These are phyloP conservation scores for Hecatera dysodea DNA, from an alignment of 2,888 invertebrate genomes.

Conservation along the genomic window DNA sequence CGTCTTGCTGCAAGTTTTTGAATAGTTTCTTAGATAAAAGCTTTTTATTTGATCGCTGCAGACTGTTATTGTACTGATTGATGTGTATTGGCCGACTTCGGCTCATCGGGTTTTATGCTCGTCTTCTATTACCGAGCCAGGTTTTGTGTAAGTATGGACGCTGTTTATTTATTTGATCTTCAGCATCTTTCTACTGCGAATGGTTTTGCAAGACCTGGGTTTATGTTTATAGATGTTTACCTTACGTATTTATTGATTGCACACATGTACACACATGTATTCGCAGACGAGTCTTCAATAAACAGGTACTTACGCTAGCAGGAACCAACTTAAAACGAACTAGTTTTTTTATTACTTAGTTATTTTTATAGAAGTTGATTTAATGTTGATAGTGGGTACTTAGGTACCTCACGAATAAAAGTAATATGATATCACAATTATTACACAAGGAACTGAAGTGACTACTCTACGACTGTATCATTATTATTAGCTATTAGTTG, in stretches of 20 bases:
- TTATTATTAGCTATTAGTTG: too few relatives aligned
- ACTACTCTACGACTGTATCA: background rate
- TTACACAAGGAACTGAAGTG: too few relatives aligned
- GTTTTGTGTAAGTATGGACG: background rate
- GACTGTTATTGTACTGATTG: slow-evolving; percentile 17
- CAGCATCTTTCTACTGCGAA: background rate
- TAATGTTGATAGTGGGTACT: too few relatives aligned
- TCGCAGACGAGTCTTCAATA: too few relatives aligned
- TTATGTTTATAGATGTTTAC: background rate
- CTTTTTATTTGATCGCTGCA: slow-evolving; percentile 25
- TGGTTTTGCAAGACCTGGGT: background rate
- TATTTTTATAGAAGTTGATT: too few relatives aligned
- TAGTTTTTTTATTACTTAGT: too few relatives aligned
- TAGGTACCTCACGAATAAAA: too few relatives aligned
- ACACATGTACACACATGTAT: too few relatives aligned
- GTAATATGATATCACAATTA: too few relatives aligned
- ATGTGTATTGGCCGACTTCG: slow-evolving; percentile 2
- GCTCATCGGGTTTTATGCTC: background rate
- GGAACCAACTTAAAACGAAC: too few relatives aligned
- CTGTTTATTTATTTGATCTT: slow-evolving; percentile 18
- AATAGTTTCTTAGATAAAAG: slow-evolving; percentile 14
- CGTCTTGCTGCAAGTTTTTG: background rate
- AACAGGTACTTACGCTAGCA: too few relatives aligned
- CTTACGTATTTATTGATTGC: too few relatives aligned
- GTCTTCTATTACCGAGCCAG: slow-evolving; percentile 9